These are phyloP conservation scores for Xestia rhomboidea DNA, from an alignment of 2,888 invertebrate species.

Conservation along the genomic window DNA sequence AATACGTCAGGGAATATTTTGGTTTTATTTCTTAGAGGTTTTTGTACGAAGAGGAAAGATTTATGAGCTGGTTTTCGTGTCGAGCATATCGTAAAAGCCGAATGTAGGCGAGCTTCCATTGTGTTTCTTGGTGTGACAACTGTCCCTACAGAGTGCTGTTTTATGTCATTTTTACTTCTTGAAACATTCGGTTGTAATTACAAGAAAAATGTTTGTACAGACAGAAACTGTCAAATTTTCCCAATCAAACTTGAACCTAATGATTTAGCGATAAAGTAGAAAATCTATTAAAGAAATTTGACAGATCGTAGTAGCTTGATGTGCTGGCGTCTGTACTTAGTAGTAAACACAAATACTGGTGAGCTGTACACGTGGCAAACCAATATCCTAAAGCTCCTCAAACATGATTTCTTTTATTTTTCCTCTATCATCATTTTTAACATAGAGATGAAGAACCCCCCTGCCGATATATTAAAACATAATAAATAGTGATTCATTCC, in stretches of 20 bases:
- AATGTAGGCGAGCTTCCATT: constrained; percentile 2
- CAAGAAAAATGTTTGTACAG: not conserved
- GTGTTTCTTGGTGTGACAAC: constrained; percentile 26
- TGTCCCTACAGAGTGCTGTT: not conserved
- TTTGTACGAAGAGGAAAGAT: constrained; percentile 26
- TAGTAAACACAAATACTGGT: not conserved
- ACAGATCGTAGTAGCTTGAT: too few relatives aligned
- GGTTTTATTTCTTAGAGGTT: constrained; percentile 34
- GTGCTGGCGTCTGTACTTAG: not conserved
- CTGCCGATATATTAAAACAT: constrained; percentile 60
- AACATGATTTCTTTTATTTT: not conserved
- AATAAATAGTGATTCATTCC: constrained; percentile 70
- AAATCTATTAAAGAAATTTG: too few relatives aligned
- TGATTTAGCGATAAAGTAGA: too few relatives aligned
- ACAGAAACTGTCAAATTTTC: too few relatives aligned
- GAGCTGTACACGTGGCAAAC: not conserved
- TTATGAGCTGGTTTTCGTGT: constrained; percentile 44
- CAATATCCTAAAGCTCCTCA: not conserved
- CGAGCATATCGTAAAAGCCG: constrained; percentile 39
- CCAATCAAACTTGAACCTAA: too few relatives aligned
- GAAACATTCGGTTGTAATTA: not conserved
- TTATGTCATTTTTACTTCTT: constrained; percentile 11
- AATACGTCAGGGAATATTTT: constrained; percentile 22
- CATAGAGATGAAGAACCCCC: constrained; percentile 14
- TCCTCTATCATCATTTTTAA: constrained; percentile 7